These are phyloP conservation scores for Xiphorhynchus erythropygius DNA, from an alignment of 2,797 vertebrate genomes.

Conservation along the genomic window DNA sequence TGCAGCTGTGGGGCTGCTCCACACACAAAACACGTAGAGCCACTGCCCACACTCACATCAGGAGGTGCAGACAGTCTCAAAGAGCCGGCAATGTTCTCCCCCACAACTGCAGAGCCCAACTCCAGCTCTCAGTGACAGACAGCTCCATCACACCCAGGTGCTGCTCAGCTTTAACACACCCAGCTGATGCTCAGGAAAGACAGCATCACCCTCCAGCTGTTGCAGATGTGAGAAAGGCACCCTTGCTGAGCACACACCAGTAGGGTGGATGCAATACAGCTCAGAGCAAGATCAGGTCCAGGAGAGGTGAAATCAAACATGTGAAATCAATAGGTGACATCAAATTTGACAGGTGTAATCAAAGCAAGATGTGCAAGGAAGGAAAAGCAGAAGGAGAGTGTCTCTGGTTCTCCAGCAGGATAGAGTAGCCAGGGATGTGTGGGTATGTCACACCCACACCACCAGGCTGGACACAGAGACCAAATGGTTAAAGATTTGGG, in stretches of 20 bases:
- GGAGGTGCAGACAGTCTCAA: background rate
- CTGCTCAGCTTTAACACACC: background rate
- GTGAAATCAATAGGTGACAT: background rate
- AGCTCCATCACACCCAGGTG: background rate
- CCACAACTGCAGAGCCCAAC: background rate
- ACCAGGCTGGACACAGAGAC: background rate
- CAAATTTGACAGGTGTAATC: background rate
- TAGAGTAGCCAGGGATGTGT: fast-evolving
- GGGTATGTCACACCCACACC: fast-evolving
- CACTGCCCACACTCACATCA: background rate
- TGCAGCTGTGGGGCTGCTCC: background rate
- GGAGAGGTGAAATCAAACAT: background rate
- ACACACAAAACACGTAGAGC: background rate
- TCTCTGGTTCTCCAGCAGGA: background rate
- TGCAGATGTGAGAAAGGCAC: background rate
- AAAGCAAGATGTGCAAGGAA: background rate
- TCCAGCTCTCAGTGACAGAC: background rate
- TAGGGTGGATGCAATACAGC: background rate
- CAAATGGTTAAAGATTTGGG: background rate
- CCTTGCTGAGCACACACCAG: background rate
- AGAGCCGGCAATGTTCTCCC: background rate
- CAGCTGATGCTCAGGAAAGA: background rate
- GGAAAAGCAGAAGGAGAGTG: background rate
- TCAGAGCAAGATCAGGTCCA: background rate
- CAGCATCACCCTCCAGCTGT: background rate